A percentile compares a stretch with the other conserved stretches of the same genome.
phyloP scores from a whole-genome alignment of 1,140 invertebrate species.

The Apis mellifera region Amel_HAv3.1 CM009943.2:3223001-3223500 shows the following conservation, averaged over 20 bases:
- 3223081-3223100: constrained; percentile 58
- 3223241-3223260: background rate
- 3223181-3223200: constrained; percentile 14
- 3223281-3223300: too few species aligned
- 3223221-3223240: background rate
- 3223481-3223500: constrained; percentile 1
- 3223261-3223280: too few species aligned
- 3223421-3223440: background rate
- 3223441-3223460: too few species aligned
- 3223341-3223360: too few species aligned
- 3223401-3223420: too few species aligned
- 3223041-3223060: constrained; percentile 74
- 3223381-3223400: too few species aligned
- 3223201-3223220: background rate
- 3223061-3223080: constrained; percentile 74
- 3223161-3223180: constrained; percentile 4
- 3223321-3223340: too few species aligned
- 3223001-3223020: constrained; percentile 61
- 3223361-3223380: too few species aligned
- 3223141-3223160: constrained; percentile 16
- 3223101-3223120: constrained; percentile 63
- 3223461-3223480: background rate
- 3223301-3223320: too few species aligned
- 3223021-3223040: constrained; percentile 52
- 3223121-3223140: constrained; percentile 38